A percentile compares a stretch with the other conserved stretches of the same genome.
Conservation (phyloP, 2,113 vertebrate species). For the Heterotis niloticus region DNA sequence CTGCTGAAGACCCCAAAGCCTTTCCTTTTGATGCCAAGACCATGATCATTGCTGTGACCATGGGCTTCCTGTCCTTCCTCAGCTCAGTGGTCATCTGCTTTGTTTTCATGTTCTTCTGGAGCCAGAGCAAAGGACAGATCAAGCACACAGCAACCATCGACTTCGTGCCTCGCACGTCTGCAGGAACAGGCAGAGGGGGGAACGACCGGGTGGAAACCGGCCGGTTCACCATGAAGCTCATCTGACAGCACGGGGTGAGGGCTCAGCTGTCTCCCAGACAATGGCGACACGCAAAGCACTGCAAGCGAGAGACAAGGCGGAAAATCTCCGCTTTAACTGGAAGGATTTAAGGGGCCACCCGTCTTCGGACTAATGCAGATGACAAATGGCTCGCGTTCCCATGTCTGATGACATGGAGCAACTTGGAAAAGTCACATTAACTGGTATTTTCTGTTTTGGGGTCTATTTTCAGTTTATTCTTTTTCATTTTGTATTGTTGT, state of each 20-base stretch:
- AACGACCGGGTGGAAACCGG: conserved; percentile 52
- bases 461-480: not conserved
- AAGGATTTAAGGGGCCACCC: not conserved
- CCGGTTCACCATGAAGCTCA: conserved; percentile 67
- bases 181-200: conserved; percentile 25
- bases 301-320: not conserved
- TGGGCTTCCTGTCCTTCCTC: conserved; percentile 78
- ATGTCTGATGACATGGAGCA: not conserved
- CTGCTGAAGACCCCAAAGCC: conserved; percentile 31
- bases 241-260: conserved; percentile 46
- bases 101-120: conserved; percentile 80
- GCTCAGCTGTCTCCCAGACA: not conserved
- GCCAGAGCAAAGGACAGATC: conserved; percentile 72
- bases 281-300: not conserved
- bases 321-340: not conserved
- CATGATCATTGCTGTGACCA: conserved; percentile 68
- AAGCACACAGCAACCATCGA: conserved; percentile 76
- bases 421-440: not conserved
- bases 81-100: conserved; percentile 79
- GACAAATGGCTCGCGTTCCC: not conserved
- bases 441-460: not conserved
- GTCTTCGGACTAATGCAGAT: not conserved
- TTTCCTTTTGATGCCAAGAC: conserved; percentile 66
- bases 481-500: conserved; percentile 5
- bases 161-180: conserved; percentile 63